A percentile compares a stretch with the other conserved stretches of the same genome.
phyloP scores from a whole-genome alignment of 2,113 vertebrate species.

The Chlorodrepanis virens region DNA sequence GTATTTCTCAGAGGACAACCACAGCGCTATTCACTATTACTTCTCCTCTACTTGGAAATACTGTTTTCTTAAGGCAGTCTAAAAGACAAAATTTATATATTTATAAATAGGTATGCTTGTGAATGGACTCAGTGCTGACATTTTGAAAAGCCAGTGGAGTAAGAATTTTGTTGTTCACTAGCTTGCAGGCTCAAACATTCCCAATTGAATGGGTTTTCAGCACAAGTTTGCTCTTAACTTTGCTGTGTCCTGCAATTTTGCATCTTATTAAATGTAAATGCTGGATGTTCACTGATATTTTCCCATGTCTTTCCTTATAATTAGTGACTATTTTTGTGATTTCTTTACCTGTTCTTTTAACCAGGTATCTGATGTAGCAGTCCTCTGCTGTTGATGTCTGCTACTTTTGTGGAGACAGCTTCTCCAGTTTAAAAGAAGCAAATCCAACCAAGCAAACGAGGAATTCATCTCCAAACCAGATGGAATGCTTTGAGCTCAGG shows the following conservation, averaged over 20 bases:
- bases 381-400: neutral
- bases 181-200: neutral
- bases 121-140: neutral
- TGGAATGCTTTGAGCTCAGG: neutral
- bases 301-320: neutral
- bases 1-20: neutral
- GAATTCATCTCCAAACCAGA: neutral
- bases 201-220: neutral
- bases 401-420: neutral
- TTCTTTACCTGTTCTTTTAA: neutral
- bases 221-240: fast-evolving
- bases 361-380: neutral
- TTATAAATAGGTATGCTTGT: neutral
- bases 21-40: neutral
- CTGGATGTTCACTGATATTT: neutral
- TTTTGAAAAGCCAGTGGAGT: neutral
- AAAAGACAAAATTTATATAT: neutral
- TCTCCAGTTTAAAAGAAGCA: fast-evolving
- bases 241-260: neutral
- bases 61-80: neutral
- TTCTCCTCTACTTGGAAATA: neutral
- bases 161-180: neutral
- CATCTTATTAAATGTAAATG: neutral
- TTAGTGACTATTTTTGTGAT: neutral
- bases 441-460: neutral